Evolutionary conservation across 2,113 vertebrate species (phyloP).

Genomic region (Dicrurus megarhynchus): DNA sequence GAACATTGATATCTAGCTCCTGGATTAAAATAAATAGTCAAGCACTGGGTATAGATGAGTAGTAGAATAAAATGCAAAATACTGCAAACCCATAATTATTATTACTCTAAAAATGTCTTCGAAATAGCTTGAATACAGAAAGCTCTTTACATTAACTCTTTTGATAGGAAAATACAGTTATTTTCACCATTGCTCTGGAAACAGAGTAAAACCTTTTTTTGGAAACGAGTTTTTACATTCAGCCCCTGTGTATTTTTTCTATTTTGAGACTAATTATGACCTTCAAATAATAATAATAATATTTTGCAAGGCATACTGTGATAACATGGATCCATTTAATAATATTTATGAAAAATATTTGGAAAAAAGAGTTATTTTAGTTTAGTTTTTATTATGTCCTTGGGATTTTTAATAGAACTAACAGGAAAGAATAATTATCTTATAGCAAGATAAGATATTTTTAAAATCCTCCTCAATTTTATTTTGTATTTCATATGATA

Average conservation of each 20-base stretch:
- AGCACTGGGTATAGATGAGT: background rate
- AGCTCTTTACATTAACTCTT: background rate
- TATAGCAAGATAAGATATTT: background rate
- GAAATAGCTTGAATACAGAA: background rate
- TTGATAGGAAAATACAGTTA: background rate
- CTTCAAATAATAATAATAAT: background rate
- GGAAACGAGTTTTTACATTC: background rate
- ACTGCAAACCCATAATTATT: accelerated
- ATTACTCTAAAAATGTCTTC: background rate
- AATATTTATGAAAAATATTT: background rate
- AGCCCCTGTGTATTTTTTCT: background rate
- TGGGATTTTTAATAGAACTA: background rate
- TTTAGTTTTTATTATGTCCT: background rate
- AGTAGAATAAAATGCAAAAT: background rate
- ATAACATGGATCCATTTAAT: background rate
- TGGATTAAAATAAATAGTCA: background rate
- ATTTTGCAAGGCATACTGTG: background rate
- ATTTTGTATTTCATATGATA: background rate
- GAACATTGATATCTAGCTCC: background rate
- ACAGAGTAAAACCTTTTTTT: too few relatives aligned
- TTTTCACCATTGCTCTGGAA: background rate
- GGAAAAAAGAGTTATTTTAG: background rate
- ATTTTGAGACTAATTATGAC: background rate
- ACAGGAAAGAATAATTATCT: background rate
- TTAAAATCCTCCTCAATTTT: background rate